A percentile compares a stretch with the other conserved stretches of the same genome.
phyloP scores from a whole-genome alignment of 2,113 vertebrate species.

The Synodontis membranacea region DNA sequence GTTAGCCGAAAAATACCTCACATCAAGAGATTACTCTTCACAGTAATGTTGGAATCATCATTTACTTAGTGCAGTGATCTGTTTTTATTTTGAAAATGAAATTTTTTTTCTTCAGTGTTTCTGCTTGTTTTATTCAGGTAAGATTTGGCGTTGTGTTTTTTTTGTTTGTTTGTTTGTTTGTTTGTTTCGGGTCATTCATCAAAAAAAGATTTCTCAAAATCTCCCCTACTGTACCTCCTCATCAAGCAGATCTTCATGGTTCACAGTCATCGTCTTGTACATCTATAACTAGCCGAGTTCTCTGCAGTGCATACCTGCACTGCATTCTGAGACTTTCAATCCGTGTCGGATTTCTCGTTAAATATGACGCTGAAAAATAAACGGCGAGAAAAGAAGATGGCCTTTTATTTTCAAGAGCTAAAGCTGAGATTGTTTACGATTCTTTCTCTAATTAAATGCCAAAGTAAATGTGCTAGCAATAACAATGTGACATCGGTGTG shows the following conservation, averaged over 20 bases:
- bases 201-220: not conserved
- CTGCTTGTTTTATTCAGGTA: slow-evolving; percentile 32
- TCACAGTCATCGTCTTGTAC: not conserved
- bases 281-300: not conserved
- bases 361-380: not conserved
- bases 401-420: not conserved
- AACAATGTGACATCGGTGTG: not conserved
- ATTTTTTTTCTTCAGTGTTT: slow-evolving; percentile 26
- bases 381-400: not conserved
- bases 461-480: not conserved
- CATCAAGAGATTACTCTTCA: not conserved
- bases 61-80: slow-evolving; percentile 2
- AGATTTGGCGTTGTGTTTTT: not conserved
- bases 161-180: too few species aligned
- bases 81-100: slow-evolving; percentile 1
- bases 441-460: not conserved
- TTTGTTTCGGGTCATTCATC: slow-evolving; percentile 2
- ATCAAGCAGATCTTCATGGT: not conserved
- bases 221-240: too few species aligned
- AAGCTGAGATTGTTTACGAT: not conserved
- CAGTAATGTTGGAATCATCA: not conserved
- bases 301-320: not conserved
- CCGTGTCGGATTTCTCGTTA: too few species aligned
- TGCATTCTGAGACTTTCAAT: too few species aligned
- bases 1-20: not conserved